Percentiles rank a stretch among this genome's conserved stretches.
These are phyloP conservation scores for Bellardia pandia DNA, from an alignment of 2,888 invertebrate species.

Conservation along the genomic window DNA sequence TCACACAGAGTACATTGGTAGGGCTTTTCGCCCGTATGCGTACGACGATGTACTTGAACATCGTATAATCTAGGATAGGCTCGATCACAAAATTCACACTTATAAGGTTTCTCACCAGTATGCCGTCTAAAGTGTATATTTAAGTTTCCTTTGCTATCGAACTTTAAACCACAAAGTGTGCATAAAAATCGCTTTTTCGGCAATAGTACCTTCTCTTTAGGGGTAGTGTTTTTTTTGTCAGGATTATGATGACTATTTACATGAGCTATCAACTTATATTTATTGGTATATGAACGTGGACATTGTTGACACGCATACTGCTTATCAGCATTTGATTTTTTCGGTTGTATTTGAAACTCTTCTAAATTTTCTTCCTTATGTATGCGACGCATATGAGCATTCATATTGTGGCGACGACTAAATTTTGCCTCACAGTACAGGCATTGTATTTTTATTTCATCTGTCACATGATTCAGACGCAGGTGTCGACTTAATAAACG, in stretches of 20 bases:
- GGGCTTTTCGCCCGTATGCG: slow-evolving; percentile 67
- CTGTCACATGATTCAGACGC: slow-evolving; percentile 64
- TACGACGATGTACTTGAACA: slow-evolving; percentile 61
- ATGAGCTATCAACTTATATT: slow-evolving; percentile 67
- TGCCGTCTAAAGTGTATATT: slow-evolving; percentile 68
- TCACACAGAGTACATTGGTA: slow-evolving; percentile 79
- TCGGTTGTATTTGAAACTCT: slow-evolving; percentile 46
- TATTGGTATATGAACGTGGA: slow-evolving; percentile 64
- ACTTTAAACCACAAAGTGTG: slow-evolving; percentile 67
- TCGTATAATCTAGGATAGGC: slow-evolving; percentile 64
- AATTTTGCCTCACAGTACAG: slow-evolving; percentile 65
- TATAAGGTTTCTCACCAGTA: slow-evolving; percentile 67
- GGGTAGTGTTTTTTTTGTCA: slow-evolving; percentile 24
- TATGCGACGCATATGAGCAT: slow-evolving; percentile 64
- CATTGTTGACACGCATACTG: slow-evolving; percentile 58
- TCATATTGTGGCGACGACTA: slow-evolving; percentile 69
- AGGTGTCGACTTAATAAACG: slow-evolving; percentile 58
- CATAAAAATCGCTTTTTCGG: slow-evolving; percentile 77
- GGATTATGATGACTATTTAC: slow-evolving; percentile 62
- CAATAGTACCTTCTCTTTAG: slow-evolving; percentile 44
- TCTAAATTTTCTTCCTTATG: slow-evolving; percentile 62
- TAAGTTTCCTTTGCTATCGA: slow-evolving; percentile 63
- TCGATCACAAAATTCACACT: slow-evolving; percentile 67
- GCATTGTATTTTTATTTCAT: slow-evolving; percentile 69
- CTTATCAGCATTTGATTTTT: slow-evolving; percentile 79